Conservation (phyloP, 2,888 invertebrate genomes). For the Girardia tigrina region DNA sequence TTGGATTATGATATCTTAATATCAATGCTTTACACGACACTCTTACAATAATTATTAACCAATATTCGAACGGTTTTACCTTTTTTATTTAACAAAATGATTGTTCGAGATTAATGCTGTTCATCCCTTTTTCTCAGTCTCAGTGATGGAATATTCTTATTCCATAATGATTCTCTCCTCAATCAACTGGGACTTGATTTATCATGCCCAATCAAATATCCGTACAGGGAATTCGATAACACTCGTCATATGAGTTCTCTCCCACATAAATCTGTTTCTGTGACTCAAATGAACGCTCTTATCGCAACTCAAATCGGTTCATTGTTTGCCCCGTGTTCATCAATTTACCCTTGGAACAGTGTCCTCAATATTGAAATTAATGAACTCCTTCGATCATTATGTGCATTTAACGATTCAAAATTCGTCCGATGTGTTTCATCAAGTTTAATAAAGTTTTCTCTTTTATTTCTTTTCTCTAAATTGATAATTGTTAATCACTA, state of each 20-base stretch:
- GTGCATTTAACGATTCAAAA: constrained; percentile 44
- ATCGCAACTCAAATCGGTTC: constrained; percentile 43
- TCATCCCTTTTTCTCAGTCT: constrained; percentile 38
- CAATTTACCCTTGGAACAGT: constrained; percentile 34
- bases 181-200: constrained; percentile 25
- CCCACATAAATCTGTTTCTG: not conserved
- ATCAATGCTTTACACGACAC: no score
- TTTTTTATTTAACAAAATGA: no score
- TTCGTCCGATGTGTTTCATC: constrained; percentile 39
- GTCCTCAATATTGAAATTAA: constrained; percentile 45
- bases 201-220: not conserved
- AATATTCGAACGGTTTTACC: no score
- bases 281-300: constrained; percentile 40
- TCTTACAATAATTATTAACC: no score
- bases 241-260: not conserved
- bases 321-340: constrained; percentile 38
- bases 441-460: not conserved
- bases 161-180: constrained; percentile 43
- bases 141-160: constrained; percentile 43
- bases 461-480: not conserved
- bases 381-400: constrained; percentile 43
- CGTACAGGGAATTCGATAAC: not conserved
- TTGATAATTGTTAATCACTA: not conserved
- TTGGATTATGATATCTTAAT: no score
- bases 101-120: not conserved